phyloP scores from a whole-genome alignment of 2,113 vertebrate species.

The Podarcis muralis region DNA sequence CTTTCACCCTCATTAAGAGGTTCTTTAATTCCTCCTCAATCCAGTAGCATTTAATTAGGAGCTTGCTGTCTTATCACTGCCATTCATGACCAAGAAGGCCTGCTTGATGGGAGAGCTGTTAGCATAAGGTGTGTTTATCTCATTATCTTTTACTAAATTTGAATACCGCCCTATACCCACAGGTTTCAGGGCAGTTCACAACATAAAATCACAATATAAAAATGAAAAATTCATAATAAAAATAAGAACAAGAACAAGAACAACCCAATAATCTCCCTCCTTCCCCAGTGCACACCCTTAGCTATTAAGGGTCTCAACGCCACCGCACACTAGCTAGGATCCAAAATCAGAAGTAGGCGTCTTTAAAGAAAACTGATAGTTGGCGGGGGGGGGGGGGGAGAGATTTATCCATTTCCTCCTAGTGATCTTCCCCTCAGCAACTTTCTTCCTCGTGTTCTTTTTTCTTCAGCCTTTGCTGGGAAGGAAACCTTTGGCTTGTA shows the following conservation, averaged over 20 bases:
- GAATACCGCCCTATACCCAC: too few species aligned
- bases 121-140: not conserved
- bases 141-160: too few species aligned
- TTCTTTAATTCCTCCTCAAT: too few species aligned
- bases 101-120: not conserved
- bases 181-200: too few species aligned
- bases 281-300: not conserved
- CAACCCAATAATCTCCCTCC: too few species aligned
- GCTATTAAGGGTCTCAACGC: not conserved
- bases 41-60: not conserved
- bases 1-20: too few species aligned
- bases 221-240: too few species aligned
- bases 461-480: not conserved
- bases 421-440: not conserved
- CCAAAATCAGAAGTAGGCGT: not conserved
- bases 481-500: not conserved
- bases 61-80: not conserved
- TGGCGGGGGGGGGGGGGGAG: not conserved
- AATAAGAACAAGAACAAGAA: too few species aligned
- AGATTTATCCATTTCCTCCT: not conserved
- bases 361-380: not conserved
- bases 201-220: too few species aligned
- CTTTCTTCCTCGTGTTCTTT: not conserved
- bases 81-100: not conserved
- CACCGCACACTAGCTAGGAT: not conserved